phyloP scores from a whole-genome alignment of 2,113 vertebrate genomes.

The Paralichthys olivaceus region DNA sequence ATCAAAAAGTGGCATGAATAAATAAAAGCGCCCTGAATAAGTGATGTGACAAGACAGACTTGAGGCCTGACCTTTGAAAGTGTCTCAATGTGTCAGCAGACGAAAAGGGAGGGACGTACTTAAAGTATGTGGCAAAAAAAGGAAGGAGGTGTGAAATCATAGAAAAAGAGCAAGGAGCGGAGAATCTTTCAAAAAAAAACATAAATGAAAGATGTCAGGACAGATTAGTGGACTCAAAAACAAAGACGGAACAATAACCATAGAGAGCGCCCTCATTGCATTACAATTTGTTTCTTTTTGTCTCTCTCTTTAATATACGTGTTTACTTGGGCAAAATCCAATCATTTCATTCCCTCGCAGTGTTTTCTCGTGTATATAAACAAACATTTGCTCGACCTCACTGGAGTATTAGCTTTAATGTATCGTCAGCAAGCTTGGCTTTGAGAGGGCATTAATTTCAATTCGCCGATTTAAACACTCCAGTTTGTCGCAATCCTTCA shows the following conservation, averaged over 20 bases:
- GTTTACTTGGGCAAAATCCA: conserved; percentile 74
- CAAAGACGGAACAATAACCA: conserved; percentile 50
- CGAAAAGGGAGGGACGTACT: conserved; percentile 34
- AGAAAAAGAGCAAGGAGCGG: background rate
- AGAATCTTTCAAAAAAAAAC: background rate
- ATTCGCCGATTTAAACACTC: conserved; percentile 97
- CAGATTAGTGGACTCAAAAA: conserved; percentile 50
- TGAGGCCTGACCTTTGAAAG: conserved; percentile 76
- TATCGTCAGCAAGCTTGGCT: conserved; percentile 91
- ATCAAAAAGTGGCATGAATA: conserved; percentile 82
- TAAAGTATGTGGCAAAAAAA: conserved; percentile 31
- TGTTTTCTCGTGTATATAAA: conserved; percentile 90
- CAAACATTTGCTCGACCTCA: conserved; percentile 93
- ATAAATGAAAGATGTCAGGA: conserved; percentile 47
- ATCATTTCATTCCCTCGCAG: conserved; percentile 72
- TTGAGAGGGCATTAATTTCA: conserved; percentile 98
- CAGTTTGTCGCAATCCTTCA: conserved; percentile 94
- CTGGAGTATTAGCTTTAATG: conserved; percentile 90
- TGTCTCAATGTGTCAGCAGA: conserved; percentile 66
- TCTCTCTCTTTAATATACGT: conserved; percentile 67
- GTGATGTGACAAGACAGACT: conserved; percentile 78
- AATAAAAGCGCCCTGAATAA: conserved; percentile 77
- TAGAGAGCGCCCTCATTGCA: conserved; percentile 38
- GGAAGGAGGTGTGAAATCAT: background rate
- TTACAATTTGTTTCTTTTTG: conserved; percentile 62